Percentiles rank a stretch among this genome's conserved stretches.
These are phyloP conservation scores for Scolopax rusticola DNA, from an alignment of 2,797 vertebrate species.

Conservation along the genomic window DNA sequence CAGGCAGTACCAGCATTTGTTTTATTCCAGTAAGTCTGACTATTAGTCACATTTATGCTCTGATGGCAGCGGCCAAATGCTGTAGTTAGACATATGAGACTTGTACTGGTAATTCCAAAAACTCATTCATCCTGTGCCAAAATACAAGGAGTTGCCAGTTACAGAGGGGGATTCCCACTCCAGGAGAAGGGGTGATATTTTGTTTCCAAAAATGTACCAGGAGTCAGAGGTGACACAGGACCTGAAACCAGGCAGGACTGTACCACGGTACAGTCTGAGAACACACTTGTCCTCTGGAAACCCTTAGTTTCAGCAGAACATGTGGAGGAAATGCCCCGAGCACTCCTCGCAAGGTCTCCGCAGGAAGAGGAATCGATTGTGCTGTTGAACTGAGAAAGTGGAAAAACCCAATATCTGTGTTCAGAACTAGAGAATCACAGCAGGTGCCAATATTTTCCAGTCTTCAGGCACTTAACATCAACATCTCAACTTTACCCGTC, in stretches of 20 bases:
- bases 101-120: background rate
- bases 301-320: background rate
- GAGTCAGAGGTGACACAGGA: rapidly evolving
- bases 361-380: background rate
- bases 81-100: background rate
- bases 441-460: conserved; percentile 18
- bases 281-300: background rate
- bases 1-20: background rate
- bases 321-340: conserved; percentile 18
- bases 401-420: background rate
- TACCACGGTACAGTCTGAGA: background rate
- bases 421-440: background rate
- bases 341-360: background rate
- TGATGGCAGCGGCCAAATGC: background rate
- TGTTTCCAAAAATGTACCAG: background rate
- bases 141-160: background rate
- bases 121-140: conserved; percentile 6
- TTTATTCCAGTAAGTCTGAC: conserved; percentile 8
- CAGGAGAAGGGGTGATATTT: background rate
- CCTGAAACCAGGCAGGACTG: background rate
- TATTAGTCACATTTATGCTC: conserved; percentile 1
- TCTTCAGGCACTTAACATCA: background rate
- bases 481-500: background rate
- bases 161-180: background rate
- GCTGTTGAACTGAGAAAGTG: background rate